Evolutionary conservation across 2,888 invertebrate species (phyloP).

Genomic region (Luffia ferchaultella): DNA sequence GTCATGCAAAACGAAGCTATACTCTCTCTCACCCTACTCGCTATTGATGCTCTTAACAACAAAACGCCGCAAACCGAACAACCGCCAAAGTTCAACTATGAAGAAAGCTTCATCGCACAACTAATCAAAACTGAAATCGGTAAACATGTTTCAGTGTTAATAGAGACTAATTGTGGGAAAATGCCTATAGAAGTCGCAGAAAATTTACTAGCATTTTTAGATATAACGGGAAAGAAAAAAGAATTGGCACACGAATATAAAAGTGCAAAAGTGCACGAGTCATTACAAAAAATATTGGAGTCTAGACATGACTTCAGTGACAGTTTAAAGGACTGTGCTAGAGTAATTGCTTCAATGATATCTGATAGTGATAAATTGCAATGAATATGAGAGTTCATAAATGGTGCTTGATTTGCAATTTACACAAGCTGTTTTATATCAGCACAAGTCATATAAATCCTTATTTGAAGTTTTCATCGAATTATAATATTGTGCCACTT

Average conservation of each 20-base stretch:
- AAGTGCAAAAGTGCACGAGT: constrained; percentile 35
- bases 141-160: constrained; percentile 49
- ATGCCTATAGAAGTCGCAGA: constrained; percentile 56
- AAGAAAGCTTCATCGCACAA: constrained; percentile 33
- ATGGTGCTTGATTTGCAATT: background rate
- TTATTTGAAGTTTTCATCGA: background rate
- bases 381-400: background rate
- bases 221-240: constrained; percentile 45
- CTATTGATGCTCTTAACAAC: constrained; percentile 33
- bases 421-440: background rate
- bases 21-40: constrained; percentile 73
- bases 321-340: constrained; percentile 30
- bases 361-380: background rate
- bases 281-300: constrained; percentile 36
- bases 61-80: constrained; percentile 15
- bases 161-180: constrained; percentile 52
- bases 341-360: constrained; percentile 5
- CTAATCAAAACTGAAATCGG: constrained; percentile 61
- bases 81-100: constrained; percentile 23
- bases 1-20: constrained; percentile 90
- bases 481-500: background rate
- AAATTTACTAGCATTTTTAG: constrained; percentile 55
- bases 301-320: constrained; percentile 35
- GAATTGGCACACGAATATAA: constrained; percentile 37
- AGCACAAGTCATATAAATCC: background rate